Conservation (phyloP, 2,888 invertebrate species). For the Cataglyphis livida region DNA sequence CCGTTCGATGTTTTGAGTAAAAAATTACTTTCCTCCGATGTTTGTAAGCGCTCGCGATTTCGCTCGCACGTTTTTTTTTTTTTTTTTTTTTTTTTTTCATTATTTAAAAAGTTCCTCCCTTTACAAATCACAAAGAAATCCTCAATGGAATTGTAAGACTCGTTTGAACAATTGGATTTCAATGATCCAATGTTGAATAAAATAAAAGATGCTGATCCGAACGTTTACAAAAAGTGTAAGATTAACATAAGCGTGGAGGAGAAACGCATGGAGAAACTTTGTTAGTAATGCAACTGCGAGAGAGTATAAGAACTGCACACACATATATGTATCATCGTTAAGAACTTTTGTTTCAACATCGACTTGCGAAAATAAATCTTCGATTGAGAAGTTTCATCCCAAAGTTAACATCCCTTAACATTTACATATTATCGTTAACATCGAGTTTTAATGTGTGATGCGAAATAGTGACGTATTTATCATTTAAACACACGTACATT, state of each 20-base stretch:
- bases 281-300: not conserved
- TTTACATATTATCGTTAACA: constrained; percentile 44
- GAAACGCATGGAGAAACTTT: not conserved
- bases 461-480: constrained; percentile 37
- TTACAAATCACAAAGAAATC: constrained; percentile 15
- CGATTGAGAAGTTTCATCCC: constrained; percentile 15
- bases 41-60: constrained; percentile 29
- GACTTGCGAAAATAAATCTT: constrained; percentile 38
- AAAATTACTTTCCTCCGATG: constrained; percentile 44
- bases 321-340: not conserved
- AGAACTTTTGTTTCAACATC: constrained; percentile 15
- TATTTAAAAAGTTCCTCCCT: not conserved
- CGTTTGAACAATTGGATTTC: not conserved
- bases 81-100: not conserved
- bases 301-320: constrained; percentile 17
- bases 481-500: constrained; percentile 55
- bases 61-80: not conserved
- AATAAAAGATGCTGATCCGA: not conserved
- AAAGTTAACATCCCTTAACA: constrained; percentile 47
- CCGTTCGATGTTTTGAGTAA: constrained; percentile 20
- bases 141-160: constrained; percentile 4
- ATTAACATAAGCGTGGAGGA: not conserved
- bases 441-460: constrained; percentile 36
- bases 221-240: not conserved
- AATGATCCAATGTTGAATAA: not conserved